Evolutionary conservation across 2,888 invertebrate species (phyloP), one percentile per base, ranked within the genome.

Genomic region (Mesorhabditis spiculigera): DNA sequence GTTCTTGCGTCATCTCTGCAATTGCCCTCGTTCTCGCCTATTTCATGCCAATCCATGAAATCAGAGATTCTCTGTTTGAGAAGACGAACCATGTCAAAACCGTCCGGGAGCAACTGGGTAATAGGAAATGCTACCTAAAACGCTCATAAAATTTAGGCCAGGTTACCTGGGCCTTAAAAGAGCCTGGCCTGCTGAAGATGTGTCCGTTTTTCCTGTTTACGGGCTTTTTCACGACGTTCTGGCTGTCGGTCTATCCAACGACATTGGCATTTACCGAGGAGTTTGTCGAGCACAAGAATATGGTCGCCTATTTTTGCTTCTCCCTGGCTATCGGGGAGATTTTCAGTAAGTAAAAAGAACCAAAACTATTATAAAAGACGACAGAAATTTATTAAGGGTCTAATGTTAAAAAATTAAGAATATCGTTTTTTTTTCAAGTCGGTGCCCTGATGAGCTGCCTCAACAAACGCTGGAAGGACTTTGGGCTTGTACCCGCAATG

Each of bases 161-260:
- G 58, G 58, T 50, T 50, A n/a, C 10, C 8, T 50, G 58, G 58
- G 58, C 58, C n/a, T 50, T 50, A n/a, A 50, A 50, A 50, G 10
- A 50, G n/a, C 8, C 8, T 2, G 58, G 58, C 8, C 8, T 50
- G 58, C 58, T 50, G 10, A 50, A 50, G n/a, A 50, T 50, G 58
- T 10, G 8, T 13, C 58, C 58, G 8, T 50, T 50, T n/a, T 50
- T 50, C 58, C 58, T 50, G 1, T 50, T 50, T 50, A 50, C 58
- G 10, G 58, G 58, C 58, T 50, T 50, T n/a, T 66, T n/a, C 63
- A 64, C 64, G 63, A 45, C 68, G 4, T 66, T 69, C 66, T 70
- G 66, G 70, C 63, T 79, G 10, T 71, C 77, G 1, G 72, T 79
- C 45, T 75, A 75, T 45, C 77, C 79, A 6, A 79, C 79, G 5